These are phyloP conservation scores for Tenualosa ilisha DNA, from an alignment of 2,797 vertebrate species.

Conservation along the genomic window DNA sequence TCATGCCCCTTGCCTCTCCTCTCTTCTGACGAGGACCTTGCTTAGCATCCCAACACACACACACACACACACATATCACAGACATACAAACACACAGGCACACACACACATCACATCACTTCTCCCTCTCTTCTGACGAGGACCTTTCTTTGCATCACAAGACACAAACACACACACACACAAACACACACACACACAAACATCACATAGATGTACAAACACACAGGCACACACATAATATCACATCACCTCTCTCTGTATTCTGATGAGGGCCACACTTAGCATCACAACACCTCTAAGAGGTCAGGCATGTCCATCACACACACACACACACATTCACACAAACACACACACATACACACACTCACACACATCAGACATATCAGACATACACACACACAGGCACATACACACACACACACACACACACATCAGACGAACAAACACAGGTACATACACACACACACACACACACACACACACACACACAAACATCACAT, in stretches of 20 bases:
- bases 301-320: too few relatives aligned
- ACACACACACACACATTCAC: not conserved
- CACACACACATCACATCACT: too few relatives aligned
- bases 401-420: not conserved
- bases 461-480: not conserved
- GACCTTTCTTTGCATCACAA: too few relatives aligned
- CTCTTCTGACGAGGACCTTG: not conserved
- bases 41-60: not conserved
- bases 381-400: not conserved
- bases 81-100: not conserved
- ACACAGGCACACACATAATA: too few relatives aligned
- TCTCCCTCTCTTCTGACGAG: too few relatives aligned
- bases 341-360: not conserved
- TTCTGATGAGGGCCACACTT: too few relatives aligned
- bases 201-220: too few relatives aligned
- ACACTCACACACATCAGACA: too few relatives aligned
- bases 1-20: not conserved
- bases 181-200: too few relatives aligned
- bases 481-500: not conserved
- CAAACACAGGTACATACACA: not conserved
- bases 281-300: too few relatives aligned
- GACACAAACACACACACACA: too few relatives aligned
- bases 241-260: too few relatives aligned
- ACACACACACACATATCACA: not conserved
- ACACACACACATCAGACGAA: not conserved